Evolutionary conservation across 2,888 invertebrate species (phyloP), one percentile per base, ranked within the genome.

Genomic region (Lithophane socia): DNA sequence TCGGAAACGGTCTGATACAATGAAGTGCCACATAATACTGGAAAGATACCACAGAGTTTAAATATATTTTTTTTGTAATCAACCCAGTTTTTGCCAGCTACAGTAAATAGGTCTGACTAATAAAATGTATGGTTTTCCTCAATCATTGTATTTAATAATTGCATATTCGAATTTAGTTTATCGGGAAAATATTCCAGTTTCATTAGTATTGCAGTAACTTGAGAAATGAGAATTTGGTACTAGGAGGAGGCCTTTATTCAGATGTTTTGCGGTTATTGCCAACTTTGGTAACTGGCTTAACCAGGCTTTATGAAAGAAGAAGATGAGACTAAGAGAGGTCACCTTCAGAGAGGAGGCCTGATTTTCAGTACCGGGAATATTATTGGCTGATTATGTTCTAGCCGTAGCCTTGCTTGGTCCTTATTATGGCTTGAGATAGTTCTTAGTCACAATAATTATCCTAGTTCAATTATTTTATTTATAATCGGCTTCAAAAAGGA

Each of bases 71-170:
- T 80, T 83, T 77, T 64, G 58, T 71, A 63, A n/a, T 8, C 9
- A 52, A 24, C 56, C 64, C n/a, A 52, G 66, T 85, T 85, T 85
- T 84, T 85, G 72, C 63, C 37, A 42, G 7, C 37, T 37, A 4
- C 16, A 42, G 24, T 73, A 68, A 82, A 73, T 82, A 67, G 56
- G 29, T 65, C 44, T 82, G 82, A 78, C 64, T 82, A 73, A 78
- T 85, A 75, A 58, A 73, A 56, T 52, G 10, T 70, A n/a, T 24
- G 70, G 65, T 82, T 85, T 84, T 84, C 82, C 82, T 85, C 67
- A 63, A 78, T 54, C 54, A 71, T 61, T 72, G 49, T 65, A 69
- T 75, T 75, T 21, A 68, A 47, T 42, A 52, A 56, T 80, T 64
- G 24, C 10, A 42, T 21, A 64, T 73, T 71, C 4, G 42, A 52